phyloP scores from a whole-genome alignment of 2,113 vertebrate genomes.

The Syngnathus typhle region DNA sequence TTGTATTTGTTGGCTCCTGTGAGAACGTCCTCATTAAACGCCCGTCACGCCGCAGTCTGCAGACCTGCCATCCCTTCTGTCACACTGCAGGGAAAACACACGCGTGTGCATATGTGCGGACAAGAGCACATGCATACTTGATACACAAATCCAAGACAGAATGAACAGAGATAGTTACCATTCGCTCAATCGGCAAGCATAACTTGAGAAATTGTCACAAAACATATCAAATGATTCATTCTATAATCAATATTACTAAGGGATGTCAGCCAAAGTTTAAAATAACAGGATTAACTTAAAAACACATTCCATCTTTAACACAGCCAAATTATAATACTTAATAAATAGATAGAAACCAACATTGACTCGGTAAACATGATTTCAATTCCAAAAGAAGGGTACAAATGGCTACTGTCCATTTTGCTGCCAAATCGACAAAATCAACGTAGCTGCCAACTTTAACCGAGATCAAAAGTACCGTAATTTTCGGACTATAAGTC shows the following conservation, averaged over 20 bases:
- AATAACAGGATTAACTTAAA: background rate
- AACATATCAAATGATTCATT: background rate
- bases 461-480: background rate
- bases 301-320: background rate
- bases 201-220: background rate
- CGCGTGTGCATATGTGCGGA: too few relatives aligned
- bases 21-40: slow-evolving; percentile 59
- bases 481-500: too few relatives aligned
- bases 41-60: slow-evolving; percentile 57
- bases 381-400: background rate
- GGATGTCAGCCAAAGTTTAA: background rate
- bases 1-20: slow-evolving; percentile 38
- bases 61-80: slow-evolving; percentile 58
- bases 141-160: slow-evolving; percentile 14
- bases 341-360: background rate
- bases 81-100: slow-evolving; percentile 45
- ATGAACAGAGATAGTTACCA: background rate
- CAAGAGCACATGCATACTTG: background rate
- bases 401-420: background rate
- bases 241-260: background rate
- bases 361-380: background rate
- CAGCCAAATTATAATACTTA: background rate
- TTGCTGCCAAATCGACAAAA: background rate
- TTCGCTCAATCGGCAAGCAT: background rate
- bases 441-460: background rate